A percentile compares a stretch with the other conserved stretches of the same genome.
phyloP scores from a whole-genome alignment of 2,888 invertebrate genomes.

The Conistra vaccinii region DNA sequence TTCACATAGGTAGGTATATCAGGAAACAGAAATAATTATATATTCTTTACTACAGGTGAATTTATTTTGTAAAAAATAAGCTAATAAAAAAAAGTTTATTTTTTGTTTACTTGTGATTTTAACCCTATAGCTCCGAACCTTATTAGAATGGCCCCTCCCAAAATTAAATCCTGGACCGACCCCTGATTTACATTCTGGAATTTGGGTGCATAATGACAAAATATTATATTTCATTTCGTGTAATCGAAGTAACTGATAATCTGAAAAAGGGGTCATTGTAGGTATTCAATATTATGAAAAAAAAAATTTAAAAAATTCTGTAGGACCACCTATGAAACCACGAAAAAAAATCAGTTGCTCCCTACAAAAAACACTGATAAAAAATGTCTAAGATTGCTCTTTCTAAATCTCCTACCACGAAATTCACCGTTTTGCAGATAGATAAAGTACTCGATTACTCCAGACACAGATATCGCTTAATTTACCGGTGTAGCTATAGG shows the following conservation, averaged over 20 bases:
- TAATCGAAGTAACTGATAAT: not conserved
- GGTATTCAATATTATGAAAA: too few relatives aligned
- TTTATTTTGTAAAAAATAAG: too few relatives aligned
- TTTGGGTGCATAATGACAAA: not conserved
- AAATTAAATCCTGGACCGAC: too few relatives aligned
- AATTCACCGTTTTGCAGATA: slow-evolving; percentile 24
- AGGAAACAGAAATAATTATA: too few relatives aligned
- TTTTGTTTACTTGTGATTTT: too few relatives aligned
- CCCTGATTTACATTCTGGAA: not conserved
- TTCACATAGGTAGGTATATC: too few relatives aligned
- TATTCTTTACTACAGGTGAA: too few relatives aligned
- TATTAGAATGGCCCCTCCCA: too few relatives aligned
- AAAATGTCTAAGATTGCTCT: not conserved
- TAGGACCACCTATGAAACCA: not conserved
- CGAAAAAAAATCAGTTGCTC: not conserved
- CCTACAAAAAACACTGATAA: not conserved
- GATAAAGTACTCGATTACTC: slow-evolving; percentile 36
- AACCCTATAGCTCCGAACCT: too few relatives aligned
- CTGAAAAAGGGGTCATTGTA: not conserved
- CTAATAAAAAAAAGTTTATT: too few relatives aligned
- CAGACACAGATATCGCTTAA: slow-evolving; percentile 64
- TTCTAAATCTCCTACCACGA: too few relatives aligned
- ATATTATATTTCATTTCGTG: not conserved
- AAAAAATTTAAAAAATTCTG: too few relatives aligned
- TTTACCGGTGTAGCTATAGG: slow-evolving; percentile 59